Evolutionary conservation across 2,113 vertebrate species (phyloP).

Genomic region (Albula goreensis): DNA sequence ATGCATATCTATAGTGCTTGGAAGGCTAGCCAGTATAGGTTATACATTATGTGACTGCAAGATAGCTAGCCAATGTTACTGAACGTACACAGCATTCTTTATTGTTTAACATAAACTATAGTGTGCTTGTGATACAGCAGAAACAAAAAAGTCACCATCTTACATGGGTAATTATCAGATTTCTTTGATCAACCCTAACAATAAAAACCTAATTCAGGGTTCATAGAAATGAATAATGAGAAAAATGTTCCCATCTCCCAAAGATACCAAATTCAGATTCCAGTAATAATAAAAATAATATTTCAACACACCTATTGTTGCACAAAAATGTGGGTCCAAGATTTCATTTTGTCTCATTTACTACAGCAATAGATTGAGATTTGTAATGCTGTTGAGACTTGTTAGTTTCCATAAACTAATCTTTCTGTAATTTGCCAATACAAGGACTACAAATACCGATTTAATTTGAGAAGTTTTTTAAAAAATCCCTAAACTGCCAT

Average conservation of each 20-base stretch:
- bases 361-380: neutral
- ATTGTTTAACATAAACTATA: too few relatives aligned
- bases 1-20: neutral
- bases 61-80: neutral
- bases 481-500: slow-evolving; percentile 2
- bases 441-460: neutral
- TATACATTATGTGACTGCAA: neutral
- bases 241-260: too few relatives aligned
- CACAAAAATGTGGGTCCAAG: neutral
- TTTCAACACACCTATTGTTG: neutral
- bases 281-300: neutral
- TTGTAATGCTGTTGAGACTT: neutral
- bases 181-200: too few relatives aligned
- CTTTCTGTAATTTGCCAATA: neutral
- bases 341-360: neutral
- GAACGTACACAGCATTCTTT: too few relatives aligned
- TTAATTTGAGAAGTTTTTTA: slow-evolving; percentile 13
- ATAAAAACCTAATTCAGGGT: too few relatives aligned
- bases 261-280: too few relatives aligned
- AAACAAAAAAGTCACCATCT: neutral
- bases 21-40: neutral
- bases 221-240: too few relatives aligned
- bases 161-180: too few relatives aligned
- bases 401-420: neutral
- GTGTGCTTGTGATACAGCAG: too few relatives aligned